Conservation (phyloP, 2,113 vertebrate species). For the Ovibos moschatus region DNA sequence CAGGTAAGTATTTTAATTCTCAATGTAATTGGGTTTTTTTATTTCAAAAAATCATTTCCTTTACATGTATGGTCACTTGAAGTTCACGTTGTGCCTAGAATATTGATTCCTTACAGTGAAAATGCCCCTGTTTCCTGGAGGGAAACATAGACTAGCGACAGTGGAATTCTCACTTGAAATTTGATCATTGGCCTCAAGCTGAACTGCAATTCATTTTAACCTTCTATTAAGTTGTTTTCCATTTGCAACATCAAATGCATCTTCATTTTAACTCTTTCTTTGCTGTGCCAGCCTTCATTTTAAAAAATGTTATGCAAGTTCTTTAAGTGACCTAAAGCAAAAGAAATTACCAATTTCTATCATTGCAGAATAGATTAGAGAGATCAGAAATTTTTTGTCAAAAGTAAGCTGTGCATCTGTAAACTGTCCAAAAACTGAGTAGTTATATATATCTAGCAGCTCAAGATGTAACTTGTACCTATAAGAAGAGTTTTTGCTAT, state of each 20-base stretch:
- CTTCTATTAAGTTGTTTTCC: background rate
- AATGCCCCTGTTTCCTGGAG: background rate
- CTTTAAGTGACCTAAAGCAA: conserved; percentile 16
- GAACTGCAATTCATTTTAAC: background rate
- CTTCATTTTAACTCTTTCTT: conserved; percentile 8
- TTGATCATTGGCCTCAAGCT: background rate
- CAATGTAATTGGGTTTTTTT: background rate
- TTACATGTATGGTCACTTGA: background rate
- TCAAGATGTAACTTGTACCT: background rate
- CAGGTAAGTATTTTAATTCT: conserved; percentile 80
- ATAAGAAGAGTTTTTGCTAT: background rate
- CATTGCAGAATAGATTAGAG: background rate
- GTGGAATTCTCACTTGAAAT: background rate
- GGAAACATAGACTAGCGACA: background rate
- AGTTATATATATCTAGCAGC: background rate
- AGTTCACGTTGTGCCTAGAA: background rate
- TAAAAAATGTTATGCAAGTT: background rate
- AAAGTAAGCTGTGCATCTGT: background rate
- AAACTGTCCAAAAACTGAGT: background rate
- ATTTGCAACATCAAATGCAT: background rate
- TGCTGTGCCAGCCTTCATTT: background rate
- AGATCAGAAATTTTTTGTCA: background rate
- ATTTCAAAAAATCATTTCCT: conserved; percentile 19
- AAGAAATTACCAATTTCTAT: background rate
- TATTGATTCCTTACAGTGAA: background rate